Evolutionary conservation across 2,113 vertebrate genomes (phyloP).

Genomic region (Mastomys coucha): DNA sequence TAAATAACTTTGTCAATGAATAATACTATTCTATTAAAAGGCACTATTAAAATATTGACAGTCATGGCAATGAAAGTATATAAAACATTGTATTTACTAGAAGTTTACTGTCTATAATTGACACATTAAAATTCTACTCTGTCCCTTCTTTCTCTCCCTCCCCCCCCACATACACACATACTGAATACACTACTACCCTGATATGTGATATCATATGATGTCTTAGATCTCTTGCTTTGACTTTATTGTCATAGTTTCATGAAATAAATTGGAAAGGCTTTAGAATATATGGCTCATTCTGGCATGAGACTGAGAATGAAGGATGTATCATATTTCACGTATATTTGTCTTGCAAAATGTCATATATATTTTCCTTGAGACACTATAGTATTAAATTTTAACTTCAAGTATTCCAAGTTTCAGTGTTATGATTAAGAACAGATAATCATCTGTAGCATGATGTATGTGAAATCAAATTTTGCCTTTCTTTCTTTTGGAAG

Average conservation of each 20-base stretch:
- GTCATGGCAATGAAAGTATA: background rate
- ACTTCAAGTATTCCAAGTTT: background rate
- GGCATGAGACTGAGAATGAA: background rate
- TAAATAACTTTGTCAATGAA: constrained; percentile 39
- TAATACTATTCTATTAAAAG: background rate
- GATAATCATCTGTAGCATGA: background rate
- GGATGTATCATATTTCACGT: background rate
- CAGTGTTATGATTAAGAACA: background rate
- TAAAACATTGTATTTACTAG: background rate
- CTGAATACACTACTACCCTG: background rate
- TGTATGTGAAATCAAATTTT: constrained; percentile 5
- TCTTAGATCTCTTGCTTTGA: background rate
- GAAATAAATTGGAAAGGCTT: background rate
- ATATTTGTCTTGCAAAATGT: background rate
- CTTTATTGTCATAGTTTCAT: background rate
- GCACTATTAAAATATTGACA: background rate
- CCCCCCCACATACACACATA: background rate
- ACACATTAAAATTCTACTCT: background rate
- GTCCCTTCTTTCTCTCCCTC: accelerated
- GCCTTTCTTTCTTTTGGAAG: constrained; percentile 10
- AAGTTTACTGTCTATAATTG: background rate
- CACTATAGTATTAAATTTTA: background rate
- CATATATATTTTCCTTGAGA: background rate
- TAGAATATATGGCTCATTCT: background rate
- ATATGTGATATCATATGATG: background rate